These are phyloP conservation scores for Oceanodroma leucorhoa DNA, from an alignment of 2,797 vertebrate species.

Conservation along the genomic window DNA sequence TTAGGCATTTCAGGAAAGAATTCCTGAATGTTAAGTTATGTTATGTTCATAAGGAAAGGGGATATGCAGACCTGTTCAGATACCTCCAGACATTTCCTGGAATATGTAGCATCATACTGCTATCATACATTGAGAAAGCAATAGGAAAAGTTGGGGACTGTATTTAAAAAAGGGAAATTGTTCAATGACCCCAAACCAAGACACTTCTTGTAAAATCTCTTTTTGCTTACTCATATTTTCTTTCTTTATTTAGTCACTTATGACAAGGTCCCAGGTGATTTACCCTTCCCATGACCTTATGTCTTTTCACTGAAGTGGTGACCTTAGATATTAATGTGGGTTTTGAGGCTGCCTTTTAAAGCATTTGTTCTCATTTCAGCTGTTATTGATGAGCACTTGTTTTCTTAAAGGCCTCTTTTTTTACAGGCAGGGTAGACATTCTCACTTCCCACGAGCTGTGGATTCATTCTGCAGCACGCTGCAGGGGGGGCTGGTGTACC, in stretches of 20 bases:
- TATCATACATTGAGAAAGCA: neutral
- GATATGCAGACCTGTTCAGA: neutral
- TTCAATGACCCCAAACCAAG: neutral
- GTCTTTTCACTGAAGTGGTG: neutral
- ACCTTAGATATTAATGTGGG: neutral
- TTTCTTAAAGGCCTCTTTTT: neutral
- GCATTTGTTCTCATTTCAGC: constrained; percentile 3
- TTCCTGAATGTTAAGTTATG: neutral
- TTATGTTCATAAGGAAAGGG: neutral
- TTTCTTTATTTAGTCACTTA: neutral
- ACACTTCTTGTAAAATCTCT: neutral
- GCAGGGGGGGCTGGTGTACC: neutral
- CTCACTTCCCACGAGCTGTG: neutral
- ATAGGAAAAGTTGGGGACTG: neutral
- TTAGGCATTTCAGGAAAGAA: neutral
- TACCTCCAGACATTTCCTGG: neutral
- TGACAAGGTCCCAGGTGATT: constrained; percentile 2
- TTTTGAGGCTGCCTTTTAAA: constrained; percentile 18
- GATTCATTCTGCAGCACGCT: fast-evolving
- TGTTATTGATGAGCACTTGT: neutral
- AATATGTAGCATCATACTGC: neutral
- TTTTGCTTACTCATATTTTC: constrained; percentile 9
- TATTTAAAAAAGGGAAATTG: neutral
- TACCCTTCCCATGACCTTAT: neutral
- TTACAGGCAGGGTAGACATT: neutral